phyloP scores from a whole-genome alignment of 2,113 vertebrate species.

The Phasianus colchicus region DNA sequence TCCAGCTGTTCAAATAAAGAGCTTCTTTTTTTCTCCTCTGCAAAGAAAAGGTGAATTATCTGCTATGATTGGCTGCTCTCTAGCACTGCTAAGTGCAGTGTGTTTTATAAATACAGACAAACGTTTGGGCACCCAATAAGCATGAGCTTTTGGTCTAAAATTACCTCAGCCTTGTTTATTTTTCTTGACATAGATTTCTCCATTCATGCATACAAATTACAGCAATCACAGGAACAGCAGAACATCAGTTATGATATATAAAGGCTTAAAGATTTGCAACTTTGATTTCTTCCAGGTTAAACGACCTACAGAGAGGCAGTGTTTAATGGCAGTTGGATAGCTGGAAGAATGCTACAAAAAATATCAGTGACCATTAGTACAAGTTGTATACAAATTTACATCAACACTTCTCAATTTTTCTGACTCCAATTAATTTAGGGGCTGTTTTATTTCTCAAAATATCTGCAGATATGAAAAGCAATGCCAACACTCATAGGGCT shows the following conservation, averaged over 20 bases:
- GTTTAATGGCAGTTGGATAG: neutral
- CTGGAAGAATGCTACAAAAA: neutral
- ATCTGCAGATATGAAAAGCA: neutral
- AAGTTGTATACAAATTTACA: neutral
- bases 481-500: neutral
- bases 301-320: neutral
- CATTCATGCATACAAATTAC: neutral
- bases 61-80: neutral
- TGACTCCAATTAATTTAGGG: neutral
- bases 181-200: neutral
- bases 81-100: neutral
- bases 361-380: neutral
- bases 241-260: neutral
- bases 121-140: neutral
- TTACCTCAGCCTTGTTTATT: neutral
- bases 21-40: neutral
- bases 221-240: neutral
- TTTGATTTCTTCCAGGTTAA: neutral
- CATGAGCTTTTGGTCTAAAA: neutral
- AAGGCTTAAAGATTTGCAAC: neutral
- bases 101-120: neutral
- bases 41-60: neutral
- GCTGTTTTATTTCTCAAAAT: neutral
- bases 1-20: neutral
- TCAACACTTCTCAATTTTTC: neutral